Evolutionary conservation across 2,113 vertebrate genomes (phyloP).

Genomic region (Sprattus sprattus): DNA sequence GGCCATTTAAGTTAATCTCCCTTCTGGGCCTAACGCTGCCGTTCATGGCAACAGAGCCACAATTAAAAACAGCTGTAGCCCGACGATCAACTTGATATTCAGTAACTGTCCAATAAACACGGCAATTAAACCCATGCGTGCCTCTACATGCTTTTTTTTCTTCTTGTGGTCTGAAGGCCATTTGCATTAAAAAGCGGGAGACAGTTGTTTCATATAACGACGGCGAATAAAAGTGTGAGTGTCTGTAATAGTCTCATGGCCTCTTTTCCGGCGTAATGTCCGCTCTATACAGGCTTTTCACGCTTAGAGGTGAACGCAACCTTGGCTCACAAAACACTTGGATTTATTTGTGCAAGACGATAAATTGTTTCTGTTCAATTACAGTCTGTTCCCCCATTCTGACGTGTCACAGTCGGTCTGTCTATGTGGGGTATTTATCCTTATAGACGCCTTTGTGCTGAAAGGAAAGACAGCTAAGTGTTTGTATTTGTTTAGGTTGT

Average conservation of each 20-base stretch:
- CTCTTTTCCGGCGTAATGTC: constrained; percentile 16
- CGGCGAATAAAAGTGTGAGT: constrained; percentile 15
- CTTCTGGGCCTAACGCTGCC: constrained; percentile 27
- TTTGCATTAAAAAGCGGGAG: constrained; percentile 46
- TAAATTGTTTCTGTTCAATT: constrained; percentile 41
- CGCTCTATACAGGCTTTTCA: constrained; percentile 16
- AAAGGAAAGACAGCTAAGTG: neutral
- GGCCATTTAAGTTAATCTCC: constrained; percentile 49
- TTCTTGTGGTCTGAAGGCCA: constrained; percentile 32
- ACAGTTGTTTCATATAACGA: constrained; percentile 33
- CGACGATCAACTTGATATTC: constrained; percentile 56
- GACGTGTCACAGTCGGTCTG: constrained; percentile 4
- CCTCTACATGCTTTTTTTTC: constrained; percentile 25
- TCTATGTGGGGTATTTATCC: neutral
- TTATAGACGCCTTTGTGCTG: neutral
- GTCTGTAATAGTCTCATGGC: constrained; percentile 30
- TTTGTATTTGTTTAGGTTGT: constrained; percentile 11
- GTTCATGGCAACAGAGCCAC: constrained; percentile 32
- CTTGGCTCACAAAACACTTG: constrained; percentile 44
- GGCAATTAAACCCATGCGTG: constrained; percentile 53
- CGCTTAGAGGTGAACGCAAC: constrained; percentile 42
- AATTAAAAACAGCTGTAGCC: constrained; percentile 57
- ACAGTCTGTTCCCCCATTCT: constrained; percentile 33
- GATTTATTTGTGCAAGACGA: constrained; percentile 37
- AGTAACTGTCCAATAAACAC: constrained; percentile 54